A percentile compares a stretch with the other conserved stretches of the same genome.
Evolutionary conservation across 2,888 invertebrate species (phyloP).

Genomic region (Endotricha flammealis): DNA sequence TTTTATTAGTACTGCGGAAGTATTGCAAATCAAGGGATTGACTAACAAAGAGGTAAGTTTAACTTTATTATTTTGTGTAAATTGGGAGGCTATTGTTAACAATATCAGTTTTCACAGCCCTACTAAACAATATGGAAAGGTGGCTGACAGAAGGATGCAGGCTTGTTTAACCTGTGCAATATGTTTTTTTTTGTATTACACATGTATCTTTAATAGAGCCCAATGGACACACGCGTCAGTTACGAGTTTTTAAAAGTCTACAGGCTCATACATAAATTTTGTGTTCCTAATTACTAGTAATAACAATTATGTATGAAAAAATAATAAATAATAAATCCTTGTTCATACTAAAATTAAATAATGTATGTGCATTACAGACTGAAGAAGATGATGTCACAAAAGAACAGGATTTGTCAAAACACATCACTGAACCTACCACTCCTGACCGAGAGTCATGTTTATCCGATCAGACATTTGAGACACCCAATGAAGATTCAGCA

Average conservation of each 20-base stretch:
- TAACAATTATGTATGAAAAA: background rate
- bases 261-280: too few relatives aligned
- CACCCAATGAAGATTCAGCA: constrained; percentile 40
- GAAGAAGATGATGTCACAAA: constrained; percentile 59
- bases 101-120: too few relatives aligned
- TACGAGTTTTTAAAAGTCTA: too few relatives aligned
- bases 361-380: constrained; percentile 39
- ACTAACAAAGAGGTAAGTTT: constrained; percentile 73
- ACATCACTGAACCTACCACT: constrained; percentile 41
- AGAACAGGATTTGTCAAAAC: constrained; percentile 54
- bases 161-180: too few relatives aligned
- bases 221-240: too few relatives aligned
- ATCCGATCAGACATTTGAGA: constrained; percentile 52
- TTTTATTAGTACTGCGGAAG: constrained; percentile 85
- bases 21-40: constrained; percentile 85
- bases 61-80: background rate
- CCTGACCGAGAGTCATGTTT: constrained; percentile 50
- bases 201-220: too few relatives aligned
- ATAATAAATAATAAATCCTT: background rate
- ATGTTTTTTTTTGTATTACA: too few relatives aligned
- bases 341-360: too few relatives aligned
- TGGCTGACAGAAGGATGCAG: too few relatives aligned
- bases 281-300: background rate
- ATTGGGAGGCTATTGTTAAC: too few relatives aligned
- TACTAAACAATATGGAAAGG: too few relatives aligned